phyloP scores from a whole-genome alignment of 2,888 invertebrate genomes.

The Agriotes lineatus region DNA sequence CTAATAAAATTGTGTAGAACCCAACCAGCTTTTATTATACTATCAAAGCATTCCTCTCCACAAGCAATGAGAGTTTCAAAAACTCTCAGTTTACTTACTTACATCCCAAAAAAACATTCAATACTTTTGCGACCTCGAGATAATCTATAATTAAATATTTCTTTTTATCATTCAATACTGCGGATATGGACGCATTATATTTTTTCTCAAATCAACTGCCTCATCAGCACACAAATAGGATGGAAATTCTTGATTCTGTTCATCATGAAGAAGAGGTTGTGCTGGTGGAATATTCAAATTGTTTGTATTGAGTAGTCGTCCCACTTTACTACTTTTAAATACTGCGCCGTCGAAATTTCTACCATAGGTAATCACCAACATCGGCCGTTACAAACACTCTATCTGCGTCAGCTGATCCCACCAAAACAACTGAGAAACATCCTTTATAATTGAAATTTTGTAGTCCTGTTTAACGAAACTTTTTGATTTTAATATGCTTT shows the following conservation, averaged over 20 bases:
- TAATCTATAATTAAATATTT: slow-evolving; percentile 41
- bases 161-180: neutral
- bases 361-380: no score
- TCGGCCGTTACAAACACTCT: neutral
- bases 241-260: slow-evolving; percentile 2
- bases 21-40: slow-evolving; percentile 46
- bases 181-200: slow-evolving; percentile 9
- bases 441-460: neutral
- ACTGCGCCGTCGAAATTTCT: slow-evolving; percentile 39
- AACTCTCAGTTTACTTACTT: slow-evolving; percentile 44
- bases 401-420: neutral
- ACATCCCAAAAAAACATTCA: slow-evolving; percentile 48
- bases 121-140: slow-evolving; percentile 40
- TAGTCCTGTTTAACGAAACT: no score
- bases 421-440: neutral
- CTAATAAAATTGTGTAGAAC: slow-evolving; percentile 44
- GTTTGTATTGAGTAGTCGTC: neutral
- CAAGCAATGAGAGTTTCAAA: slow-evolving; percentile 44
- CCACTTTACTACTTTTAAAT: slow-evolving; percentile 31
- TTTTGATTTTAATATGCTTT: no score
- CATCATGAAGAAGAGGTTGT: neutral
- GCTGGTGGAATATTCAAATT: slow-evolving; percentile 2
- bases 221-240: slow-evolving; percentile 19
- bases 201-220: slow-evolving; percentile 6
- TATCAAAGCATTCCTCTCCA: slow-evolving; percentile 33